phyloP scores from a whole-genome alignment of 2,797 vertebrate species.

The Pelodytes ibericus region DNA sequence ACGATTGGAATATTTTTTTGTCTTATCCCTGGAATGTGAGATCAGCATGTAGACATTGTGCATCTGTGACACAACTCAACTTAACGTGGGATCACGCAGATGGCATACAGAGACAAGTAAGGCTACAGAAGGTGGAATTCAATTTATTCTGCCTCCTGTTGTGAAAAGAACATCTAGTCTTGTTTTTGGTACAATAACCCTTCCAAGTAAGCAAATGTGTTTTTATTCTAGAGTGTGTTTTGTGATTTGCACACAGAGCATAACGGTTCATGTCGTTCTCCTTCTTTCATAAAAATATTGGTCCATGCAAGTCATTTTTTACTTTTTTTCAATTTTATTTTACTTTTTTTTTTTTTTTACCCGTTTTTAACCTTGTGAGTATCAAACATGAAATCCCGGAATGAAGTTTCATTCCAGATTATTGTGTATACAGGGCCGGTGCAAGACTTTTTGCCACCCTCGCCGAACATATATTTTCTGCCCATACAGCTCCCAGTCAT shows the following conservation, averaged over 20 bases:
- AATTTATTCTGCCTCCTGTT: conserved; percentile 44
- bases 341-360: neutral
- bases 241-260: conserved; percentile 35
- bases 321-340: neutral
- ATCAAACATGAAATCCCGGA: too few species aligned
- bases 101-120: conserved; percentile 34
- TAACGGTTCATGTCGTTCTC: conserved; percentile 16
- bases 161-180: conserved; percentile 49
- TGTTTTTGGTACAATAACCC: conserved; percentile 49
- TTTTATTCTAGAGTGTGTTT: conserved; percentile 23
- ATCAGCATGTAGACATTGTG: conserved; percentile 22
- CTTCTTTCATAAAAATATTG: conserved; percentile 20
- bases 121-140: conserved; percentile 44
- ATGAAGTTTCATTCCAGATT: too few species aligned
- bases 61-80: conserved; percentile 14
- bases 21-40: conserved; percentile 14
- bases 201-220: conserved; percentile 48
- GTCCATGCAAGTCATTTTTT: neutral
- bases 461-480: too few species aligned
- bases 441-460: too few species aligned
- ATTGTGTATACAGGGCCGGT: too few species aligned
- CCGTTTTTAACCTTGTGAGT: too few species aligned
- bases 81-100: conserved; percentile 31
- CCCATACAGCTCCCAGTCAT: too few species aligned
- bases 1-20: neutral